A percentile compares a stretch with the other conserved stretches of the same genome.
Evolutionary conservation across 2,888 invertebrate species (phyloP).

Genomic region (Andrena marginata): DNA sequence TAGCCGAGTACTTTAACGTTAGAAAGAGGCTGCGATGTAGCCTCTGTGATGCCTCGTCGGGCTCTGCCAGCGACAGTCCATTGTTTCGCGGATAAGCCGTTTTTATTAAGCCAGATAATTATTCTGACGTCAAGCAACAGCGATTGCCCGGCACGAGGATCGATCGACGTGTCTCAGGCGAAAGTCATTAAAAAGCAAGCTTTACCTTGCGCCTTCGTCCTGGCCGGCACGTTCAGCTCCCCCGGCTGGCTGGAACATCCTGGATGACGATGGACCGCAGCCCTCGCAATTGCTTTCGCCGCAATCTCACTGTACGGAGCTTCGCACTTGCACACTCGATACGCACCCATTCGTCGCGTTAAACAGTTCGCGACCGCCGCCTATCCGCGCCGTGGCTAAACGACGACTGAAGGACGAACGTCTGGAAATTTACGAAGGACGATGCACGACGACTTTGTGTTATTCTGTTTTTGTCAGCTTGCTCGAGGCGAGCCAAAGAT

Average conservation of each 20-base stretch:
- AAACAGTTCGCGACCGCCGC: background rate
- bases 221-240: background rate
- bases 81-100: slow-evolving; percentile 82
- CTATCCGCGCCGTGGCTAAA: background rate
- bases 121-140: slow-evolving; percentile 76
- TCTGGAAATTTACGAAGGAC: background rate
- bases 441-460: background rate
- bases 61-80: slow-evolving; percentile 79
- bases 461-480: background rate
- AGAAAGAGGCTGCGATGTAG: slow-evolving; percentile 43
- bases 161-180: slow-evolving; percentile 54
- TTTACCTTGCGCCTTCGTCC: slow-evolving; percentile 13
- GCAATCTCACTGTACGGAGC: too few species aligned
- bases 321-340: background rate
- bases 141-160: slow-evolving; percentile 43
- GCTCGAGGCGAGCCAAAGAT: background rate
- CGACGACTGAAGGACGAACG: background rate
- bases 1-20: slow-evolving; percentile 19
- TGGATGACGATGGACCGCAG: too few species aligned
- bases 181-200: slow-evolving; percentile 26
- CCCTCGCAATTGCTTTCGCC: too few species aligned
- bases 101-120: slow-evolving; percentile 82
- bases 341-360: background rate
- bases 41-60: slow-evolving; percentile 52
- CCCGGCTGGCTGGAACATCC: background rate